Percentiles rank a stretch among this genome's conserved stretches.
Conservation (phyloP, 2,888 invertebrate species). For the Eupithecia inturbata region DNA sequence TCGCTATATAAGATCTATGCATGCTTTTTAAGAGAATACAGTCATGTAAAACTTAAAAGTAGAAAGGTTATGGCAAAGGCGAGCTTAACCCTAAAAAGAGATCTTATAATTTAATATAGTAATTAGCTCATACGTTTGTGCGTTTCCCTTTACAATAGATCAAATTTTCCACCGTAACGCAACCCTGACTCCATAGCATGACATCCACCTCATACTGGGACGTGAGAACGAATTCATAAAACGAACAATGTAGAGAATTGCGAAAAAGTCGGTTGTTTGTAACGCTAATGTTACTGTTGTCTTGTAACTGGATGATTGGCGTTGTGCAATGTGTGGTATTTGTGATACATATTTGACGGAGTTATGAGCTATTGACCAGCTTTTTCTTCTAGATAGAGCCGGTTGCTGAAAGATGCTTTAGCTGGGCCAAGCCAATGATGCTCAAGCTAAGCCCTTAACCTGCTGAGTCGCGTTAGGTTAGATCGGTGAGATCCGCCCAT, state of each 20-base stretch:
- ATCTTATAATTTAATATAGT: no score
- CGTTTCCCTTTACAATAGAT: not conserved
- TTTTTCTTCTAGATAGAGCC: no score
- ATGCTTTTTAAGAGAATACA: no score
- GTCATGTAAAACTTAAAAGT: no score
- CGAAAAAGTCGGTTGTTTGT: constrained; percentile 64
- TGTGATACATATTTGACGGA: not conserved
- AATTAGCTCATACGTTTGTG: not conserved
- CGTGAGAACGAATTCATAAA: constrained; percentile 71
- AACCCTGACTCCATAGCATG: constrained; percentile 53
- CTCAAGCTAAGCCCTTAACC: no score
- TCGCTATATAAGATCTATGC: no score
- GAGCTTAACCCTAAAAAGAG: no score
- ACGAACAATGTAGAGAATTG: constrained; percentile 68
- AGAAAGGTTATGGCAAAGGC: no score
- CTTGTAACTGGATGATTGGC: constrained; percentile 49
- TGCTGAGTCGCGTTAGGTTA: no score
- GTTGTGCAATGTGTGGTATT: constrained; percentile 27
- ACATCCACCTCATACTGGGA: constrained; percentile 55
- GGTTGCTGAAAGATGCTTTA: no score
- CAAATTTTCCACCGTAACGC: constrained; percentile 15
- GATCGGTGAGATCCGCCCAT: no score
- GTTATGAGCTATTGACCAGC: not conserved
- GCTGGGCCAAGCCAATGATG: no score
- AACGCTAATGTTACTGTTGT: constrained; percentile 63